Conservation (phyloP, 1,140 invertebrate species). For the Microplitis mediator region DNA sequence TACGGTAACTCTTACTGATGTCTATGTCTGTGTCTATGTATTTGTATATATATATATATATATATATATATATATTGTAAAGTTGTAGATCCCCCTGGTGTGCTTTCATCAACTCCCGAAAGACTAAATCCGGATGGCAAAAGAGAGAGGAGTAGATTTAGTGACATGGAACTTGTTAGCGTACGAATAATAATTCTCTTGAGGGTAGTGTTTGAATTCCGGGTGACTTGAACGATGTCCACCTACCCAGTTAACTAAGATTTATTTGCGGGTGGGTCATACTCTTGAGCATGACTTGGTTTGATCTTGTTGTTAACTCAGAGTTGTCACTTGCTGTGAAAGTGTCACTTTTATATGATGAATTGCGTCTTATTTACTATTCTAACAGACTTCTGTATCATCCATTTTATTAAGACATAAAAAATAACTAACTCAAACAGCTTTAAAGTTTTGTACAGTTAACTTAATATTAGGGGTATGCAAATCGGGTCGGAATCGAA, state of each 20-base stretch:
- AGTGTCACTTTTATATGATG: neutral
- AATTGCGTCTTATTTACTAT: too few relatives aligned
- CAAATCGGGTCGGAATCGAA: too few relatives aligned
- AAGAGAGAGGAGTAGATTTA: neutral
- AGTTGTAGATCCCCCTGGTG: neutral
- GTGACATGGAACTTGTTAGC: slow-evolving; percentile 7
- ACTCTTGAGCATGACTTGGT: neutral
- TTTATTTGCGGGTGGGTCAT: neutral
- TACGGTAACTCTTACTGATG: too few relatives aligned
- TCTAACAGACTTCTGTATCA: too few relatives aligned
- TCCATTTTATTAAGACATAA: too few relatives aligned
- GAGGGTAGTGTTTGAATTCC: neutral
- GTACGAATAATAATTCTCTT: slow-evolving; percentile 3
- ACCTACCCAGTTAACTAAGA: neutral
- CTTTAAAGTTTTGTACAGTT: too few relatives aligned
- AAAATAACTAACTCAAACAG: too few relatives aligned
- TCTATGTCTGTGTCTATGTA: too few relatives aligned
- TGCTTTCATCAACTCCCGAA: neutral
- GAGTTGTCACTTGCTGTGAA: neutral
- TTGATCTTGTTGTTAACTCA: neutral
- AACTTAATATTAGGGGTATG: too few relatives aligned
- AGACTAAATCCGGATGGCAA: neutral
- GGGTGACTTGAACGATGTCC: neutral
- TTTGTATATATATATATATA: too few relatives aligned
- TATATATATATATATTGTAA: neutral